Evolutionary conservation across 2,797 vertebrate genomes (phyloP), one percentile per base, ranked within the genome.

Genomic region (Anniella stebbinsi): DNA sequence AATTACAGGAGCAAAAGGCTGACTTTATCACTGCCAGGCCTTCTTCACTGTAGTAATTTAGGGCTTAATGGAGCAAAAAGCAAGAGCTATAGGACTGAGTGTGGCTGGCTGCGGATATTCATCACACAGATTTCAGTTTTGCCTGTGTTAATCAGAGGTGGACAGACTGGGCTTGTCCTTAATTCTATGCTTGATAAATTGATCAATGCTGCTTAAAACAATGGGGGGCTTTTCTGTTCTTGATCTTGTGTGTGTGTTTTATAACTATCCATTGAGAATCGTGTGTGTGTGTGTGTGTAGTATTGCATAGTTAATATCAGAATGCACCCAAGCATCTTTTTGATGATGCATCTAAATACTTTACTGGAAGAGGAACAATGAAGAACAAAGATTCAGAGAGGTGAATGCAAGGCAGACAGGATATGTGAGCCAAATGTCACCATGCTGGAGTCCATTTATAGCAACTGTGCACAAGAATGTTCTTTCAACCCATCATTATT

Each of bases 11-110:
- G 60, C 89, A 76, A 38, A 89, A 77, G 57, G 76, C 83, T 92
- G 92, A 76, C 93, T 95, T 95, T 87, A 91, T 94, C 92, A 25
- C 23, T 91, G 91, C 93, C 88, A 91, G 45, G 91, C 84, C 54
- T 87, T 38, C 88, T 76, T 87, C 89, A 85, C 93, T 93, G 85
- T 73, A 36, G 77, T 92, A 30, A 4, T 75, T 94, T 73, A 67
- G 87, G 18, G 85, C 57, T 92, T 91, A 93, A 92, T 93, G 90
- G 91, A 95, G 91, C 84, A 76, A 93, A 90, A 82, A 80, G 84
- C 15, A 41, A 57, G 38, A 30, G 76, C 41, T 63, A 21, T 45
- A 36, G 36, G 85, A 18, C 45, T 89, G 90, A 89, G 87, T 72
- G 33, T 36, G 82, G 69, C 70, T 88, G 69, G 87, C 57, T 89